phyloP scores from a whole-genome alignment of 2,113 vertebrate species.

The Desmodus rotundus region DNA sequence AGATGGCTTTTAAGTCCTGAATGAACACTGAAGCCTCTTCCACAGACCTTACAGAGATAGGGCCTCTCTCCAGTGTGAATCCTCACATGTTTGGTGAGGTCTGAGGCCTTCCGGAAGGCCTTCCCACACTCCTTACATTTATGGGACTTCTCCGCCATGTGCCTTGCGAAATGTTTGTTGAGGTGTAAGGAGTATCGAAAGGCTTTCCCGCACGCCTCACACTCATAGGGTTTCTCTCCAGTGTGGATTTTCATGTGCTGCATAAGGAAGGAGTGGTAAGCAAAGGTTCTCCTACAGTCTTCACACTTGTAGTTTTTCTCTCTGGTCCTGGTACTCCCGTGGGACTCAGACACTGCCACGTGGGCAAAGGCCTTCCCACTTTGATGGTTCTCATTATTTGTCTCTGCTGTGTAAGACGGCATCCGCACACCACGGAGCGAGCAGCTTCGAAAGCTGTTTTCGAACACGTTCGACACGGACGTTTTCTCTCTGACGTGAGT shows the following conservation, averaged over 20 bases:
- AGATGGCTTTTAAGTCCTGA: not conserved
- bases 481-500: not conserved
- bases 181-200: conserved; percentile 1
- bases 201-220: not conserved
- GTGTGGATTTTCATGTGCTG: not conserved
- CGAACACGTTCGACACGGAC: accelerated
- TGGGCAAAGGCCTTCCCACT: not conserved
- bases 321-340: accelerated
- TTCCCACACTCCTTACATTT: not conserved
- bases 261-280: not conserved
- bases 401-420: accelerated
- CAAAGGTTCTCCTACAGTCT: not conserved
- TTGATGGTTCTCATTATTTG: not conserved
- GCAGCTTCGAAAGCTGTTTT: not conserved
- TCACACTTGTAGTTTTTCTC: not conserved
- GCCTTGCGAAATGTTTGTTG: not conserved
- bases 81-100: not conserved
- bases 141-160: not conserved
- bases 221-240: not conserved
- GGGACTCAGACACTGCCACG: not conserved
- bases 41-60: not conserved
- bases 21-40: not conserved
- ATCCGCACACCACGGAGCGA: accelerated
- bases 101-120: not conserved
- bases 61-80: not conserved